phyloP scores from a whole-genome alignment of 2,113 vertebrate genomes.

The Gila orcuttii region DNA sequence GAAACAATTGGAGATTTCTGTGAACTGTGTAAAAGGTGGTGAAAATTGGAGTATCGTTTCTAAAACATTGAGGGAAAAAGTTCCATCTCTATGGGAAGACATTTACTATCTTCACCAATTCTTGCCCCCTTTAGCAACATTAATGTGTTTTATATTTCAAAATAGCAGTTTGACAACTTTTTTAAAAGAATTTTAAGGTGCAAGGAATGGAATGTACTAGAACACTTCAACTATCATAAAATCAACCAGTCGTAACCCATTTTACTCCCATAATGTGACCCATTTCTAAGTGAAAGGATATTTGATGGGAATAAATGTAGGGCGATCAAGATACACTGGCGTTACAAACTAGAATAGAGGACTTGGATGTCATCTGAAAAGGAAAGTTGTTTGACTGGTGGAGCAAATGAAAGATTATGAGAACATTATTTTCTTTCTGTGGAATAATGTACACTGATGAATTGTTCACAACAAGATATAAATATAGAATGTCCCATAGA shows the following conservation, averaged over 20 bases:
- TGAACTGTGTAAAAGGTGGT: not conserved
- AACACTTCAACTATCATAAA: not conserved
- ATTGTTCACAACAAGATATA: not conserved
- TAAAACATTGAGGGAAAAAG: not conserved
- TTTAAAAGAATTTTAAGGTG: not conserved
- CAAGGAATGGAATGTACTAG: not conserved
- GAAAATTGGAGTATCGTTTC: not conserved
- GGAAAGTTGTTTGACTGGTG: not conserved
- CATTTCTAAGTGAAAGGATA: not conserved
- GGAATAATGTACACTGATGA: not conserved
- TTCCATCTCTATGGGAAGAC: not conserved
- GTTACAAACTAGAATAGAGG: not conserved
- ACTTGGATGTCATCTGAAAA: not conserved
- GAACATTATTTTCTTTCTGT: not conserved
- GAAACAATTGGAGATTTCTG: not conserved
- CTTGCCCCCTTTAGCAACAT: not conserved
- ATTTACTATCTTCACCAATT: not conserved
- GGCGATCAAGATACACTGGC: not conserved
- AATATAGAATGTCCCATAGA: not conserved
- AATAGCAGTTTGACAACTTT: not conserved
- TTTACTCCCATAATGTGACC: not conserved
- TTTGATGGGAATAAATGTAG: not conserved
- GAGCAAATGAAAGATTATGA: not conserved
- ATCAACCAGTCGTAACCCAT: not conserved
- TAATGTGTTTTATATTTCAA: not conserved